A percentile compares a stretch with the other conserved stretches of the same genome.
Evolutionary conservation across 1,140 invertebrate species (phyloP).

Genomic region (Drosophila mojavensis): DNA sequence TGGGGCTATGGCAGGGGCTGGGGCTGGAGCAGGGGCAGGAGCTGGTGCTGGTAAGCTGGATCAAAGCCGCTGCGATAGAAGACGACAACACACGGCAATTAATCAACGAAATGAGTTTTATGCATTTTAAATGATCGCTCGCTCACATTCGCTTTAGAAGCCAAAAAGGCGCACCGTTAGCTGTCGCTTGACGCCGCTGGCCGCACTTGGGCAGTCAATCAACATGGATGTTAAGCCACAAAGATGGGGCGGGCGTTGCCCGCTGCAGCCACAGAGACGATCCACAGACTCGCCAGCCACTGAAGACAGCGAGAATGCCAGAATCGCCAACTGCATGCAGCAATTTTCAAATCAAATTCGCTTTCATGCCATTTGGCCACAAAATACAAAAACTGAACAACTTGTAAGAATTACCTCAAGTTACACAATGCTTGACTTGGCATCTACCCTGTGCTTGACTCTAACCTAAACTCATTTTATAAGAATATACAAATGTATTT

Average conservation of each 20-base stretch:
- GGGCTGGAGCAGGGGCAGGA: neutral
- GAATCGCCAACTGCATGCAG: slow-evolving; percentile 54
- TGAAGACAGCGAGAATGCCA: neutral
- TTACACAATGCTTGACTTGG: slow-evolving; percentile 22
- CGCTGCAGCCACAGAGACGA: neutral
- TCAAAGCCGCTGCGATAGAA: slow-evolving; percentile 26
- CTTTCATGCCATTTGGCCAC: slow-evolving; percentile 76
- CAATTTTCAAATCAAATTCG: slow-evolving; percentile 73
- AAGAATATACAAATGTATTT: no score
- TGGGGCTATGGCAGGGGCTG: slow-evolving; percentile 1
- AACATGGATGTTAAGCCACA: slow-evolving; percentile 27
- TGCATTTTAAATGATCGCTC: slow-evolving; percentile 77
- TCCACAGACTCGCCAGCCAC: neutral
- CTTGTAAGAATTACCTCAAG: neutral
- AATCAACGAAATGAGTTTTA: slow-evolving; percentile 82
- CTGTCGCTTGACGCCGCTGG: slow-evolving; percentile 57
- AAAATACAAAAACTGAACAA: slow-evolving; percentile 2
- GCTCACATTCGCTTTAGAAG: neutral
- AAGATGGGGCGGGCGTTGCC: neutral
- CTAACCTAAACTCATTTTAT: no score
- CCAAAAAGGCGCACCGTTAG: slow-evolving; percentile 57
- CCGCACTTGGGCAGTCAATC: slow-evolving; percentile 50
- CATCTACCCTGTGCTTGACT: neutral
- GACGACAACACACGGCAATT: slow-evolving; percentile 58
- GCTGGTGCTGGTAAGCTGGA: slow-evolving; percentile 25